Conservation (phyloP, 92 coral and sea anemone species). For the Scolanthus callimorphus region DNA sequence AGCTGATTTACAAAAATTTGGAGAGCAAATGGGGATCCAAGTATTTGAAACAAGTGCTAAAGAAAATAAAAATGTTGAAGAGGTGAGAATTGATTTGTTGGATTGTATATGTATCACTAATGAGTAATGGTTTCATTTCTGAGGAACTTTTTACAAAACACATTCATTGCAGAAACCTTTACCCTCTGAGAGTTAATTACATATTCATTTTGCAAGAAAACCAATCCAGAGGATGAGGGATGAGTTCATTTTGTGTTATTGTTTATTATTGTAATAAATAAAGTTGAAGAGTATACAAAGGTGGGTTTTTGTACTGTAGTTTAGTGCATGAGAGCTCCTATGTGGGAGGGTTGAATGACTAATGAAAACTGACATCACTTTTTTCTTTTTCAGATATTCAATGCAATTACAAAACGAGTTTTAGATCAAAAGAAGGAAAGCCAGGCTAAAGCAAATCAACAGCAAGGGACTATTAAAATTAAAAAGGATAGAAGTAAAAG, state of each 20-base stretch:
- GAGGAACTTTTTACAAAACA: too few species aligned
- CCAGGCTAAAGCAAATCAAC: conserved; percentile 68
- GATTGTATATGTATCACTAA: too few species aligned
- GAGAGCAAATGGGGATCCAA: conserved; percentile 92
- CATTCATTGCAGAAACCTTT: too few species aligned
- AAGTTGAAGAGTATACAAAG: too few species aligned
- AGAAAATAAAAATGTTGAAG: conserved; percentile 95
- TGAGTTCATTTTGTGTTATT: too few species aligned
- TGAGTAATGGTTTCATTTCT: too few species aligned
- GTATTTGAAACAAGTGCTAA: conserved; percentile 99
- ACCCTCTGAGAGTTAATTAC: too few species aligned
- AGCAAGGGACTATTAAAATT: conserved; percentile 68
- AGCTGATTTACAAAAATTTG: conserved; percentile 84
- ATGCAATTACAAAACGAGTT: conserved; percentile 85
- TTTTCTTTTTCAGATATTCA: conserved; percentile 73
- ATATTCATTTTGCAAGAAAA: too few species aligned
- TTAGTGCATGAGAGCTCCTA: neutral
- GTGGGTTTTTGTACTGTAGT: too few species aligned
- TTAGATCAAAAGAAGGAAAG: conserved; percentile 86
- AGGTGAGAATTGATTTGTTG: too few species aligned
- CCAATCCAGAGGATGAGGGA: too few species aligned
- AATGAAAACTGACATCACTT: neutral
- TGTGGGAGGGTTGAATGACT: neutral
- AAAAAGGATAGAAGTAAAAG: conserved; percentile 67
- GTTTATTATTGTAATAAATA: neutral